Evolutionary conservation across 2,797 vertebrate species (phyloP).

Genomic region (Lates japonicus): DNA sequence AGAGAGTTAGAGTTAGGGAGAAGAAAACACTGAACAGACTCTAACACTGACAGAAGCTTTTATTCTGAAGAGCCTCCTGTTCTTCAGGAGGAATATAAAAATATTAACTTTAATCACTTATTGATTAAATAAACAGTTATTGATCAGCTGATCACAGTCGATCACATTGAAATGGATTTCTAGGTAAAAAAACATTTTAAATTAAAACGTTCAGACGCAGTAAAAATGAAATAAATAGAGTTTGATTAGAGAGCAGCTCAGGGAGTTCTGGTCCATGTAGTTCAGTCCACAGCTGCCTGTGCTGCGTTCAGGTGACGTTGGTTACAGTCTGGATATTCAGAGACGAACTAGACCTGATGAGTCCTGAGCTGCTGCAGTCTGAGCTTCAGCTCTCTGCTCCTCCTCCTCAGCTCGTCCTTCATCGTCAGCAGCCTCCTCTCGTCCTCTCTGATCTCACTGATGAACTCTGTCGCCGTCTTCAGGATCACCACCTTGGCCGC

Average conservation of each 20-base stretch:
- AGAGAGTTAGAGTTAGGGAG: no score
- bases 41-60: slow-evolving; percentile 24
- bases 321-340: background rate
- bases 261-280: slow-evolving; percentile 6
- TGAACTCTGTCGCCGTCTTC: slow-evolving; percentile 91
- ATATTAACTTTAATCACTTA: slow-evolving; percentile 5
- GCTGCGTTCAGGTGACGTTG: background rate
- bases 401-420: slow-evolving; percentile 88
- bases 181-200: background rate
- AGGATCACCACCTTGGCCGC: slow-evolving; percentile 94
- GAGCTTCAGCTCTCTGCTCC: slow-evolving; percentile 89
- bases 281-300: background rate
- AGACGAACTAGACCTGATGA: background rate
- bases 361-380: slow-evolving; percentile 90
- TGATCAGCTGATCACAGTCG: background rate
- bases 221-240: slow-evolving; percentile 1
- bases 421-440: slow-evolving; percentile 87
- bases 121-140: slow-evolving; percentile 19
- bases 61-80: slow-evolving; percentile 38
- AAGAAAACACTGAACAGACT: no score
- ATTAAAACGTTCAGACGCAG: background rate
- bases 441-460: slow-evolving; percentile 85
- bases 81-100: slow-evolving; percentile 36
- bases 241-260: background rate
- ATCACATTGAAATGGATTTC: no score